These are phyloP conservation scores for Branchipolynoe longqiensis DNA, from an alignment of 2,888 invertebrate species.

Conservation along the genomic window DNA sequence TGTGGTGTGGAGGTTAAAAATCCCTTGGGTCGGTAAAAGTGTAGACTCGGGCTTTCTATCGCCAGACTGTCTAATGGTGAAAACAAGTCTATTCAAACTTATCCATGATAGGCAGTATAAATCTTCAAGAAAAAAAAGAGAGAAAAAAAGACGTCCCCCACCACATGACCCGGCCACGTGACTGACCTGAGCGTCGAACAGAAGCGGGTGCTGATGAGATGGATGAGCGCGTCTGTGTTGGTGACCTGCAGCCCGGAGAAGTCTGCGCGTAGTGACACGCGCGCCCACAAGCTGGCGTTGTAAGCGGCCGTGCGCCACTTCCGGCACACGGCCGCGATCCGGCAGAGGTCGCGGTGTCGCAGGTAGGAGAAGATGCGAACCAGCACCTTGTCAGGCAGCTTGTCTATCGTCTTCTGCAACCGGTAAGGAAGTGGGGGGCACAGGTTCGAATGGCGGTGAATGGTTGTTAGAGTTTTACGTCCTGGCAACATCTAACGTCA, in stretches of 20 bases:
- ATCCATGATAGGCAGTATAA: too few species aligned
- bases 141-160: too few species aligned
- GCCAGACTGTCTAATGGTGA: too few species aligned
- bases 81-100: too few species aligned
- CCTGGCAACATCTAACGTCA: too few species aligned
- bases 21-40: too few species aligned
- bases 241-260: slow-evolving; percentile 92
- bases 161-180: too few species aligned
- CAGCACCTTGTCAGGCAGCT: slow-evolving; percentile 96
- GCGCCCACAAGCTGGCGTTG: slow-evolving; percentile 96
- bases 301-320: slow-evolving; percentile 98
- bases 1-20: too few species aligned
- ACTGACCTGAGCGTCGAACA: slow-evolving; percentile 73
- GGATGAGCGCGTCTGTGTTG: slow-evolving; percentile 92
- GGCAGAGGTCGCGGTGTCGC: slow-evolving; percentile 95
- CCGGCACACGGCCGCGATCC: slow-evolving; percentile 95
- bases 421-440: neutral
- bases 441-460: neutral
- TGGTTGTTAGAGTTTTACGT: too few species aligned
- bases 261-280: slow-evolving; percentile 97
- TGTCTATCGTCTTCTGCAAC: slow-evolving; percentile 66
- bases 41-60: too few species aligned
- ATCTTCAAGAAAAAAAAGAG: too few species aligned
- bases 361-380: slow-evolving; percentile 96
- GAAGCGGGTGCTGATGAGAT: slow-evolving; percentile 87